These are phyloP conservation scores for Coregonus sp. DNA, from an alignment of 2,797 vertebrate genomes.

Conservation along the genomic window DNA sequence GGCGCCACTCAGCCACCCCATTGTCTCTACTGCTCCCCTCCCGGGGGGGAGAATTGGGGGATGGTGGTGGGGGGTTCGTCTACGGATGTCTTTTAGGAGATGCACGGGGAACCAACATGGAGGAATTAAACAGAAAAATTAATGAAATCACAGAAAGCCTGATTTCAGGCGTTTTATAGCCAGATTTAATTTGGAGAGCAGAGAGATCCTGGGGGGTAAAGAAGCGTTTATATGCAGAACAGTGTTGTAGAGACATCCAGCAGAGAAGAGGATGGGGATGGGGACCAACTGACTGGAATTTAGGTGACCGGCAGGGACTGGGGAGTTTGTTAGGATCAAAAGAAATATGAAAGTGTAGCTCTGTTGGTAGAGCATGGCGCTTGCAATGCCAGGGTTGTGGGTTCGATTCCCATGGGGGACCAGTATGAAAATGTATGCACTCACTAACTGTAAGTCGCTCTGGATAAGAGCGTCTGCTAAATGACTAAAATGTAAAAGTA, in stretches of 20 bases:
- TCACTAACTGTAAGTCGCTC: no score
- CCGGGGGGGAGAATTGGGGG: conserved; percentile 31
- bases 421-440: no score
- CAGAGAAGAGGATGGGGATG: not conserved
- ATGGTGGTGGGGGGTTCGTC: not conserved
- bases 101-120: conserved; percentile 26
- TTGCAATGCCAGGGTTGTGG: no score
- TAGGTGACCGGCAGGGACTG: not conserved
- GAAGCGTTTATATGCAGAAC: not conserved
- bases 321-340: no score
- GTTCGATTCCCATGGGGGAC: no score
- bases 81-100: not conserved
- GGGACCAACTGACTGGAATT: not conserved
- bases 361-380: no score
- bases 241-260: not conserved
- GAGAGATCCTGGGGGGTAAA: not conserved
- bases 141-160: conserved; percentile 48
- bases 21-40: conserved; percentile 51
- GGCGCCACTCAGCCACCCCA: conserved; percentile 54
- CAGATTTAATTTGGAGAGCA: conserved; percentile 26
- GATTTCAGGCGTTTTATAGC: conserved; percentile 47
- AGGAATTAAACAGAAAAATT: conserved; percentile 56
- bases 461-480: no score
- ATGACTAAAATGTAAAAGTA: no score
- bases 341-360: no score